A percentile compares a stretch with the other conserved stretches of the same genome.
Evolutionary conservation across 2,888 invertebrate genomes (phyloP).

Genomic region (Halocaridina rubra): DNA sequence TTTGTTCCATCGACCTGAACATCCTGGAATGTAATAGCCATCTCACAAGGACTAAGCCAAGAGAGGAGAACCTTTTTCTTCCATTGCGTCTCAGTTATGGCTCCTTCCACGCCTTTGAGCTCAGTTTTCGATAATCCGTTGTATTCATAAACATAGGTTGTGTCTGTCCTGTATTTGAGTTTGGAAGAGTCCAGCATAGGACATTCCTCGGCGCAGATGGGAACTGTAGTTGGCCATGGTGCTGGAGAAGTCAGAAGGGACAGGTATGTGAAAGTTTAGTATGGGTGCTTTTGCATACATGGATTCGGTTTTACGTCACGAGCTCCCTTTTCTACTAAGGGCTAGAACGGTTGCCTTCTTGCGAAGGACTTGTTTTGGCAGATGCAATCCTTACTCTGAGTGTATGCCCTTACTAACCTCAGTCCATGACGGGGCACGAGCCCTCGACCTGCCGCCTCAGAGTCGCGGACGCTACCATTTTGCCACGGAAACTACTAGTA

Average conservation of each 20-base stretch:
- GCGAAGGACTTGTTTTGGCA: neutral
- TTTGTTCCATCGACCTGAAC: neutral
- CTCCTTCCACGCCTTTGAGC: conserved; percentile 13
- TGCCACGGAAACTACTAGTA: too few species aligned
- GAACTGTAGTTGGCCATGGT: neutral
- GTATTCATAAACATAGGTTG: conserved; percentile 42
- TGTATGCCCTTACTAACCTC: too few species aligned
- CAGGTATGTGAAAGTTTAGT: neutral
- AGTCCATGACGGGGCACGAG: too few species aligned
- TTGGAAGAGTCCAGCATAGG: conserved; percentile 17
- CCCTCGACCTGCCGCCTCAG: too few species aligned
- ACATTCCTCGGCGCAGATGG: conserved; percentile 25
- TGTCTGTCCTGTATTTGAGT: conserved; percentile 11
- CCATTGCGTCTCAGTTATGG: conserved; percentile 19
- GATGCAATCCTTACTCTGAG: neutral
- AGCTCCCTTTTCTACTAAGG: neutral
- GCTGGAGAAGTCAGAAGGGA: neutral
- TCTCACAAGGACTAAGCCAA: conserved; percentile 41
- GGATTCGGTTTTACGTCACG: neutral
- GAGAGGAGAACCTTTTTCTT: conserved; percentile 19
- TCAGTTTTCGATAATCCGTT: conserved; percentile 9
- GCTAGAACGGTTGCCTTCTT: too few species aligned
- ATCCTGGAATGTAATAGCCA: conserved; percentile 24
- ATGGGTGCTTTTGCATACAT: neutral
- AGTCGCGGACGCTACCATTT: too few species aligned